Evolutionary conservation across 2,888 invertebrate species (phyloP), one percentile per base, ranked within the genome.

Genomic region (Phengaris alcon): DNA sequence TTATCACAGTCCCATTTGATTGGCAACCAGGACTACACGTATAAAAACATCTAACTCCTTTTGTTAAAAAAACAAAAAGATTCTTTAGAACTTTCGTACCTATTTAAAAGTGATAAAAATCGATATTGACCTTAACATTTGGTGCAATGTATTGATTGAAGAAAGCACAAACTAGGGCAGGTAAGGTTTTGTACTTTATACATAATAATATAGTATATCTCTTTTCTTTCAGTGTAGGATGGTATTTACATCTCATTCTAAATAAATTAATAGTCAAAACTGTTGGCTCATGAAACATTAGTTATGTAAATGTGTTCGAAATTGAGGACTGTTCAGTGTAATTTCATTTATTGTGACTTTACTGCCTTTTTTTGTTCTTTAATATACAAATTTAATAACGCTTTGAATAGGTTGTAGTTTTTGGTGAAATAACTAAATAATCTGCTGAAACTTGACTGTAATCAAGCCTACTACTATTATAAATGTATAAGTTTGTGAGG

Each of bases 141-240:
- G 83, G 87, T 88, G 88, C 87, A 86, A 82, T 79, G 82, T 88
- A 88, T 89, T 82, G 89, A 88, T 88, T 84, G 79, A 78, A 81
- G 79, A 77, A 35, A 35, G 35, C 35, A 3, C 75, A 79, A 86
- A 86, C 79, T 86, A 83, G 87, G 83, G 78, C 87, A 85, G 84
- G 86, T 86, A 81, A 84, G 84, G 75, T 81, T 82, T 83, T 82
- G 80, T 82, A 75, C 75, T 82, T 84, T 82, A 79, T 79, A 57
- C 12, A 64, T 64, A 12, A 64, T n/a, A n/a, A n/a, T 22, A 1
- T 10, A 9, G 6, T 35, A 13, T 64, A 64, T 64, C 64, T 64
- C 64, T 35, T 64, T 64, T 64, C 12, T 12, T 35, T 64, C 5
- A 0, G 22, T 64, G 12, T 22, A 44, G 6, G 64, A 59, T 44